Evolutionary conservation across 1,140 invertebrate genomes (phyloP).

Genomic region (Brachionus paranguensis): DNA sequence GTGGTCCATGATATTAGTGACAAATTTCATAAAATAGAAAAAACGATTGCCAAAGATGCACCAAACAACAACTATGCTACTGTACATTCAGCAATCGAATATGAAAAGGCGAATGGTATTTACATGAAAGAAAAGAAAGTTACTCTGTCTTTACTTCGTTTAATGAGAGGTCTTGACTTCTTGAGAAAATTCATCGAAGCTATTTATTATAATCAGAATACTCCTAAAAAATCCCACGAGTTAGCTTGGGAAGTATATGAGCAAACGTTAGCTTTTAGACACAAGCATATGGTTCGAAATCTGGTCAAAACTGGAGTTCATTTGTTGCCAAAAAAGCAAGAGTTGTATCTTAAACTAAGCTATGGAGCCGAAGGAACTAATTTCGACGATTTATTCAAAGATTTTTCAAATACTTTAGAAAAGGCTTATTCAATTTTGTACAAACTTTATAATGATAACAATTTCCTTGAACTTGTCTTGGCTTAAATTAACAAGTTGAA

Average conservation of each 20-base stretch:
- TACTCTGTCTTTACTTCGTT: conserved; percentile 6
- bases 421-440: conserved; percentile 28
- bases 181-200: conserved; percentile 15
- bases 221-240: not conserved
- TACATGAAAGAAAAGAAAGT: not conserved
- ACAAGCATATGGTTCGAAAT: not conserved
- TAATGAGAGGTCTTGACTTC: conserved; percentile 36
- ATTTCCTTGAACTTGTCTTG: conserved; percentile 34
- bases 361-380: not conserved
- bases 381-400: not conserved
- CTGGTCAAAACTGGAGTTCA: conserved; percentile 36
- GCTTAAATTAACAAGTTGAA: not conserved
- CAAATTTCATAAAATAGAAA: conserved; percentile 38
- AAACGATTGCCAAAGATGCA: conserved; percentile 7
- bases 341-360: not conserved
- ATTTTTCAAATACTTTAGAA: not conserved
- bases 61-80: not conserved
- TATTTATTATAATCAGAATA: conserved; percentile 28
- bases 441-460: conserved; percentile 9
- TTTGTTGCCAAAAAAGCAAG: conserved; percentile 31
- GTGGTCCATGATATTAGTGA: conserved; percentile 8
- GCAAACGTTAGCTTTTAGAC: conserved; percentile 22
- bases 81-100: conserved; percentile 7
- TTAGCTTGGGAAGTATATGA: conserved; percentile 22
- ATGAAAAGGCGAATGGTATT: not conserved